Percentiles rank a stretch among this genome's conserved stretches.
Evolutionary conservation across 2,113 vertebrate genomes (phyloP).

Genomic region (Notothenia coriiceps): DNA sequence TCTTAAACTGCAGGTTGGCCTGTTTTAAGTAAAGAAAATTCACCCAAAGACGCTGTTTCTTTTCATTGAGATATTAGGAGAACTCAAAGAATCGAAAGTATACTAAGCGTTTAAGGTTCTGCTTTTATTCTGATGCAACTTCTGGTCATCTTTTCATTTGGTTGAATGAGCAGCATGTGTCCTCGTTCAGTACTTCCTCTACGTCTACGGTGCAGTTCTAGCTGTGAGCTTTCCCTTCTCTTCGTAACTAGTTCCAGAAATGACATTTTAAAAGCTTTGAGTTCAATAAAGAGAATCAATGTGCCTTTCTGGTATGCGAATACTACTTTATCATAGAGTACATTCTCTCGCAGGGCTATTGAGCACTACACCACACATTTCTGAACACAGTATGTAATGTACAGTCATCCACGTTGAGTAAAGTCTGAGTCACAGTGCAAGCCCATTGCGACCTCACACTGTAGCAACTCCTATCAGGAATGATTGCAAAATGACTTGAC

Average conservation of each 20-base stretch:
- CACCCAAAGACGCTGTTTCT: no score
- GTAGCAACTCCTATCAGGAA: not conserved
- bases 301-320: no score
- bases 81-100: slow-evolving; percentile 23
- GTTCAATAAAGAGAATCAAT: no score
- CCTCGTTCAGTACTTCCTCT: no score
- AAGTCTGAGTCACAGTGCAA: not conserved
- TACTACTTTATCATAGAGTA: not conserved
- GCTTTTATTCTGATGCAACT: not conserved
- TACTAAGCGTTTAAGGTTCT: not conserved
- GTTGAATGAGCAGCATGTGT: no score
- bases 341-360: not conserved
- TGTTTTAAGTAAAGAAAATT: no score
- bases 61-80: not conserved
- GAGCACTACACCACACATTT: not conserved
- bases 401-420: not conserved
- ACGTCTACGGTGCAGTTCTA: no score
- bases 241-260: no score
- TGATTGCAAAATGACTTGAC: not conserved
- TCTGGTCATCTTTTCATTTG: no score
- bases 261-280: no score
- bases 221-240: no score
- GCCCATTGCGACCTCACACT: not conserved
- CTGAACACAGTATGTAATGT: not conserved
- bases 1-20: no score